phyloP scores from a whole-genome alignment of 2,888 invertebrate species.

The Sphecodes monilicornis region DNA sequence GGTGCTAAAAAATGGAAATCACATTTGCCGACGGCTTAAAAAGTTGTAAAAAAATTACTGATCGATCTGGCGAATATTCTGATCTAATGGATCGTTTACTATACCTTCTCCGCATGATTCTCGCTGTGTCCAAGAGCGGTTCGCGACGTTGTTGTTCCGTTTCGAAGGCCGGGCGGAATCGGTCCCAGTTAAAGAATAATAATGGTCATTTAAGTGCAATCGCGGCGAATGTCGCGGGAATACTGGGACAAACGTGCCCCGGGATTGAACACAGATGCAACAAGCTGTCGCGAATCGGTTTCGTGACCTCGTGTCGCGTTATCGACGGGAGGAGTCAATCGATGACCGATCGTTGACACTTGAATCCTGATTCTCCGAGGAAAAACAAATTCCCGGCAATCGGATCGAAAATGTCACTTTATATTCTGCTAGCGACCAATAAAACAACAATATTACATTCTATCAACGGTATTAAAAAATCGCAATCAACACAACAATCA shows the following conservation, averaged over 20 bases:
- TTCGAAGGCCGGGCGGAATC: neutral
- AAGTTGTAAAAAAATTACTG: neutral
- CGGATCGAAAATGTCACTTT: neutral
- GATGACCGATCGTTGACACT: slow-evolving; percentile 40
- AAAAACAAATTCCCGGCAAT: slow-evolving; percentile 23
- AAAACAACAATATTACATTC: neutral
- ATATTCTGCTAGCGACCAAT: neutral
- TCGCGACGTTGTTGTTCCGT: neutral
- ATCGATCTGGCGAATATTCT: neutral
- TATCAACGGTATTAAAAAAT: neutral
- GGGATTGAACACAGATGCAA: slow-evolving; percentile 46
- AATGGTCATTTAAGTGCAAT: slow-evolving; percentile 37
- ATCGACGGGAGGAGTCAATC: slow-evolving; percentile 60
- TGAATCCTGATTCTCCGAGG: slow-evolving; percentile 8
- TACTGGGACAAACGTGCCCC: slow-evolving; percentile 38
- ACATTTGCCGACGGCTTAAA: neutral
- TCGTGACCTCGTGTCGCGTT: slow-evolving; percentile 59
- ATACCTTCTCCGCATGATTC: slow-evolving; percentile 39
- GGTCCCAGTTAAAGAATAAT: slow-evolving; percentile 20
- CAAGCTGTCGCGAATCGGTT: slow-evolving; percentile 40
- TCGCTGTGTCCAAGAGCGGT: neutral
- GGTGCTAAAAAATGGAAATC: neutral
- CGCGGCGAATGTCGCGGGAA: slow-evolving; percentile 43
- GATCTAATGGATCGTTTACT: neutral
- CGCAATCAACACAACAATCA: too few species aligned